Evolutionary conservation across 2,888 invertebrate genomes (phyloP).

Genomic region (Rapana venosa): DNA sequence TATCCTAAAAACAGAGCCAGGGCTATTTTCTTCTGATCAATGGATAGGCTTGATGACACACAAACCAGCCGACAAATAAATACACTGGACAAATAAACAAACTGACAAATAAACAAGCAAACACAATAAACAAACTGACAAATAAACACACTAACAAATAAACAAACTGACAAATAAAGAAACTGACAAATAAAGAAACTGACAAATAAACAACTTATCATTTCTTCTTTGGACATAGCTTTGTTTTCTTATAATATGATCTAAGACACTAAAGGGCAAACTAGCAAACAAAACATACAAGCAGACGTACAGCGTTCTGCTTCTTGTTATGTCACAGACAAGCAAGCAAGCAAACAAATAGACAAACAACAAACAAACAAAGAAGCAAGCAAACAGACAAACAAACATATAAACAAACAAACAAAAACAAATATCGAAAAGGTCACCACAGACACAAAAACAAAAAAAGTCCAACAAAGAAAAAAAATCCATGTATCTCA

Average conservation of each 20-base stretch:
- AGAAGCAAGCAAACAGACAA: neutral
- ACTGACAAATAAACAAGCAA: neutral
- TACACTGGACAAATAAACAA: neutral
- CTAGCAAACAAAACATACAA: neutral
- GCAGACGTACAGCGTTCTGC: too few species aligned
- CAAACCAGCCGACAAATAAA: neutral
- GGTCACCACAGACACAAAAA: neutral
- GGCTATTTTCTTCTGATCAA: too few species aligned
- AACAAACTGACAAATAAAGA: neutral
- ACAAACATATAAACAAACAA: conserved; percentile 15
- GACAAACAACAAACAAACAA: neutral
- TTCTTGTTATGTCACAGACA: neutral
- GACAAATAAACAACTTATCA: neutral
- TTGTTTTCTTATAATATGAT: neutral
- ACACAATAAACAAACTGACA: neutral
- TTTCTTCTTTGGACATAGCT: too few species aligned
- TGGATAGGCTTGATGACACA: neutral
- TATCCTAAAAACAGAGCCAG: too few species aligned
- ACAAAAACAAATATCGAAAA: neutral
- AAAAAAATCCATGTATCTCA: neutral
- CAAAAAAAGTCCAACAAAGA: neutral
- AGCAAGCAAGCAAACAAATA: neutral
- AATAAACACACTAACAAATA: neutral
- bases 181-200: neutral
- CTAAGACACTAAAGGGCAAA: neutral